phyloP scores from a whole-genome alignment of 2,888 invertebrate genomes.

The Augochlorella aurata region DNA sequence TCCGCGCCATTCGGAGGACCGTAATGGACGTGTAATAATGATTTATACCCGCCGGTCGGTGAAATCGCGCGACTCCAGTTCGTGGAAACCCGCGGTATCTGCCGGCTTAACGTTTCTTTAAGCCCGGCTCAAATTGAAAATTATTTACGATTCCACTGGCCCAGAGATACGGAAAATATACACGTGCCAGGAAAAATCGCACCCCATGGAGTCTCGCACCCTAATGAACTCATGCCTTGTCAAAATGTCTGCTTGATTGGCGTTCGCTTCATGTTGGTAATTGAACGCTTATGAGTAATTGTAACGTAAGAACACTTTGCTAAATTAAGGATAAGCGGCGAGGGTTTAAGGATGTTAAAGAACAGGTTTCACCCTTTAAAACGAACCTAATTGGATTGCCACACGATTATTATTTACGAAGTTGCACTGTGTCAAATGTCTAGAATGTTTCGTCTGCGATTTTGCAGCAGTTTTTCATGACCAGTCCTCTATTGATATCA shows the following conservation, averaged over 20 bases:
- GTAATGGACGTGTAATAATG: constrained; percentile 50
- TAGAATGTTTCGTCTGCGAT: too few relatives aligned
- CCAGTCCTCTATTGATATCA: too few relatives aligned
- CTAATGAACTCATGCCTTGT: constrained; percentile 2
- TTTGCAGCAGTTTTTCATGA: too few relatives aligned
- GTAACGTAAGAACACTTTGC: too few relatives aligned
- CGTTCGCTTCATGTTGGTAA: not conserved
- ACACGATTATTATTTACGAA: too few relatives aligned
- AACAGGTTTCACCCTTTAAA: too few relatives aligned
- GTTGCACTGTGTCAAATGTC: too few relatives aligned
- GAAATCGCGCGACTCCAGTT: constrained; percentile 21
- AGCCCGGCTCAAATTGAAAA: constrained; percentile 9
- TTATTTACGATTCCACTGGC: not conserved
- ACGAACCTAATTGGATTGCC: too few relatives aligned
- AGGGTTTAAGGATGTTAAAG: too few relatives aligned
- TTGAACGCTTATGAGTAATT: too few relatives aligned
- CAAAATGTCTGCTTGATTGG: not conserved
- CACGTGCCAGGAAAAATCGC: not conserved
- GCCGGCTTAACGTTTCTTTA: constrained; percentile 1
- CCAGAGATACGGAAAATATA: not conserved
- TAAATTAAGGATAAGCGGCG: too few relatives aligned
- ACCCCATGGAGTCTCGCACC: not conserved
- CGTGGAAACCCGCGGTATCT: constrained; percentile 11
- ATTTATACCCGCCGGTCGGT: constrained; percentile 34
- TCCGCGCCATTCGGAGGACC: constrained; percentile 31